Base-by-base conservation (phyloP, 2,113 vertebrate species). In the Pedetes capensis region DNA sequence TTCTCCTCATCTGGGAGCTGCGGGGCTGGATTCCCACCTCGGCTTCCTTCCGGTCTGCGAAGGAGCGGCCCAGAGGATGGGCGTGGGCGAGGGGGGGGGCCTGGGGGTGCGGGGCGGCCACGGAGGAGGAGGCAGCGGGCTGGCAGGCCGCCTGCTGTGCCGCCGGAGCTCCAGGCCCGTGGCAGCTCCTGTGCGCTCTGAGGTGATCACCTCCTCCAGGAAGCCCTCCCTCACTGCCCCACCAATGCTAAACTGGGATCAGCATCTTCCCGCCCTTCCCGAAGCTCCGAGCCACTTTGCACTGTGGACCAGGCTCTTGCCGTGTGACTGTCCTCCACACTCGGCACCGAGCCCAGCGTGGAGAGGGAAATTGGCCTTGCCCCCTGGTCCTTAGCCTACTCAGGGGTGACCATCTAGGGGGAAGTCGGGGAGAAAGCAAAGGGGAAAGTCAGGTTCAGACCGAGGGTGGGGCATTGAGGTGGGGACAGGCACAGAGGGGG, bases 11-110 rank as follows among this genome's bases (percentile, higher is more conserved):
- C 55, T 78, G 66, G 79, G 59, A 81, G 66, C 71, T 47, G 39
- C 32, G n/a, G 87, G 88, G 44, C 69, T 93, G 81, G 79, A 42
- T 49, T 93, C 80, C 84, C 85, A 93, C 97, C 95, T 93, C 47
- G 1, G 86, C 85, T 94, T 94, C 49, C 87, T 89, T 96, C 94
- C 37, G 1, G 72, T n/a, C 80, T 57, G 53, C 27, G 37, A 74
- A 91, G 68, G 82, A 74, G 74, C 55, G 0, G 9, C 55, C 91
- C 34, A 89, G 66, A 92, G 88, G 76, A 55, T 53, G 53, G 78
- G 83, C 3, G 61, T 91, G 69, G 86, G 86, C 3, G 0, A 13
- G 3, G 34, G 55, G 39, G 87, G 44, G 87, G 57, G 53, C 64
- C 34, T 20, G 68, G 44, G 32, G 49, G 53, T 13, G 49, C 32